phyloP scores from a whole-genome alignment of 2,797 vertebrate species.

The Sebastes wilsoni region DNA sequence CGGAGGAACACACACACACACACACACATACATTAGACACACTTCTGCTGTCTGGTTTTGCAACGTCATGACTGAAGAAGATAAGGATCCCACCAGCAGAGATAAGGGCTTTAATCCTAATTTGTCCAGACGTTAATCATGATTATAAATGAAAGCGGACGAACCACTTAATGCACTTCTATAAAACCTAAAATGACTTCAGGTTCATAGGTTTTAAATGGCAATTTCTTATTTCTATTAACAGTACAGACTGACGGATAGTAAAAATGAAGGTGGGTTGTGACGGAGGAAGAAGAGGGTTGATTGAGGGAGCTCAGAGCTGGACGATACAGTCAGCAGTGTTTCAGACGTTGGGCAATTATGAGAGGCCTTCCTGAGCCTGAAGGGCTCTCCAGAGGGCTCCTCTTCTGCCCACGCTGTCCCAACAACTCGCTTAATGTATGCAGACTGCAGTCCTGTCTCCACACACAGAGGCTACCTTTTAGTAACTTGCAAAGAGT shows the following conservation, averaged over 20 bases:
- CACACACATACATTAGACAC: slow-evolving; percentile 28
- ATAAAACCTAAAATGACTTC: not conserved
- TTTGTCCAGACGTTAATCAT: slow-evolving; percentile 23
- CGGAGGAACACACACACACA: slow-evolving; percentile 39
- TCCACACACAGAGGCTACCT: not conserved
- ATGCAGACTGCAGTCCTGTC: slow-evolving; percentile 29
- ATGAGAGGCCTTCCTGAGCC: slow-evolving; percentile 53
- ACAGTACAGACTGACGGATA: not conserved
- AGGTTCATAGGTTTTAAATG: not conserved
- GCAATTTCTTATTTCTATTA: not conserved
- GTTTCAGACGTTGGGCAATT: slow-evolving; percentile 63
- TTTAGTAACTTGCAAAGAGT: not conserved
- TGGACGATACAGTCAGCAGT: slow-evolving; percentile 24
- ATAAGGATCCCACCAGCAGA: slow-evolving; percentile 27
- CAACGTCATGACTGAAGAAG: slow-evolving; percentile 53
- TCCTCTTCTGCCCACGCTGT: slow-evolving; percentile 57
- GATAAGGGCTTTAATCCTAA: slow-evolving; percentile 34
- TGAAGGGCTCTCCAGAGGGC: slow-evolving; percentile 56
- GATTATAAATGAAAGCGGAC: slow-evolving; percentile 6
- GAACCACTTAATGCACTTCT: not conserved
- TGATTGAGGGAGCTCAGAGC: slow-evolving; percentile 46
- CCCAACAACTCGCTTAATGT: slow-evolving; percentile 44
- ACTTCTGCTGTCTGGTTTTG: slow-evolving; percentile 59
- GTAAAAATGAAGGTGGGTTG: slow-evolving; percentile 22
- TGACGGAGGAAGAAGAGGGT: slow-evolving; percentile 14